Evolutionary conservation across 2,888 invertebrate species (phyloP).

Genomic region (Tiliacea aurago): DNA sequence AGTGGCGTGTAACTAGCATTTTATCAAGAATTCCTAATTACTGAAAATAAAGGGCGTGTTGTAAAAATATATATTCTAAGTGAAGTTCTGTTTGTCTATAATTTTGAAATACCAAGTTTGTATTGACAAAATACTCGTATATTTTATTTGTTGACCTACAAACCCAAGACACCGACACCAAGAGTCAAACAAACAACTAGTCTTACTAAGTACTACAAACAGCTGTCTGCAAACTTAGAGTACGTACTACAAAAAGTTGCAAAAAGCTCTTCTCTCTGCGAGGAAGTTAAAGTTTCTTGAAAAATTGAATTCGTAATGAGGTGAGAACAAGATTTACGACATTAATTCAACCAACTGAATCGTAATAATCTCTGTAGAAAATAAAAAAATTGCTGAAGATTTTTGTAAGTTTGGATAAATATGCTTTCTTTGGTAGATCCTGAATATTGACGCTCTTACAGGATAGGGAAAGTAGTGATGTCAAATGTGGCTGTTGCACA

Average conservation of each 20-base stretch:
- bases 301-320: conserved; percentile 54
- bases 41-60: neutral
- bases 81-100: neutral
- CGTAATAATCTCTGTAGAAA: conserved; percentile 16
- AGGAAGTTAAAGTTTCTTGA: conserved; percentile 47
- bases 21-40: neutral
- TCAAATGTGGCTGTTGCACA: neutral
- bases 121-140: conserved; percentile 4
- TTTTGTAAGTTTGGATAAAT: conserved; percentile 11
- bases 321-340: conserved; percentile 48
- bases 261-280: conserved; percentile 23
- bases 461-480: no score
- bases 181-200: conserved; percentile 34
- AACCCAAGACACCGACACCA: conserved; percentile 5
- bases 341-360: conserved; percentile 42
- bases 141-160: conserved; percentile 31
- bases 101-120: neutral
- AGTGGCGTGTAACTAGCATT: neutral
- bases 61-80: neutral
- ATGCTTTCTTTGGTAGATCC: conserved; percentile 5
- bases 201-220: conserved; percentile 36
- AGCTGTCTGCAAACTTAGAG: conserved; percentile 43
- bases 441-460: conserved; percentile 4
- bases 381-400: conserved; percentile 9
- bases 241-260: conserved; percentile 43